These are phyloP conservation scores for Clavelina lepadiformis DNA, from an alignment of 23 tunicate genomes.

Conservation along the genomic window DNA sequence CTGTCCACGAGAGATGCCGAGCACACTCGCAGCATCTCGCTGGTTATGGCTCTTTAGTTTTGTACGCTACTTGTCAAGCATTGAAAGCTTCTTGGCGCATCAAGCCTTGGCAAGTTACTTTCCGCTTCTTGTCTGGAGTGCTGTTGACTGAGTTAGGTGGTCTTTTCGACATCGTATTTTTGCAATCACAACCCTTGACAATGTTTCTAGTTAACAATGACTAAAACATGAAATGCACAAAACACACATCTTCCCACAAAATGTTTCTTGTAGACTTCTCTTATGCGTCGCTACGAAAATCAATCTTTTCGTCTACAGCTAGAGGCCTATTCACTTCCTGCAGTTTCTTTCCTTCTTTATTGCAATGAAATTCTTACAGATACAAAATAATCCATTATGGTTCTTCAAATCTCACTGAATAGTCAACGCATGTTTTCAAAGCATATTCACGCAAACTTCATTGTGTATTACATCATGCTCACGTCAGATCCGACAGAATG, in stretches of 20 bases:
- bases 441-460: too few relatives aligned
- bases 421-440: too few relatives aligned
- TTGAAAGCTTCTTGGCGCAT: slow-evolving; percentile 7
- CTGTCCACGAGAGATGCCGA: slow-evolving; percentile 14
- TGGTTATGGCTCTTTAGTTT: slow-evolving; percentile 8
- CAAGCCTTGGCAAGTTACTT: slow-evolving; percentile 6
- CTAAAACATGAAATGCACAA: slow-evolving; percentile 3
- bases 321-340: too few relatives aligned
- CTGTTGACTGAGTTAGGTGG: slow-evolving; percentile 16
- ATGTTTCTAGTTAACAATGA: slow-evolving; percentile 5
- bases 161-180: slow-evolving; percentile 6
- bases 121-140: background rate
- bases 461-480: too few relatives aligned
- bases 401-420: too few relatives aligned
- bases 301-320: too few relatives aligned
- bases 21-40: slow-evolving; percentile 14
- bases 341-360: too few relatives aligned
- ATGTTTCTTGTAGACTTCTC: too few relatives aligned
- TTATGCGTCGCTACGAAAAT: too few relatives aligned
- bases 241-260: slow-evolving; percentile 1
- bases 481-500: too few relatives aligned
- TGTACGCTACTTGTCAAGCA: slow-evolving; percentile 14
- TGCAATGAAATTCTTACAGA: too few relatives aligned
- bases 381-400: too few relatives aligned
- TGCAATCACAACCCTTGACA: slow-evolving; percentile 4